Evolutionary conservation across 2,797 vertebrate species (phyloP), one percentile per base, ranked within the genome.

Genomic region (Hippoglossus hippoglossus): DNA sequence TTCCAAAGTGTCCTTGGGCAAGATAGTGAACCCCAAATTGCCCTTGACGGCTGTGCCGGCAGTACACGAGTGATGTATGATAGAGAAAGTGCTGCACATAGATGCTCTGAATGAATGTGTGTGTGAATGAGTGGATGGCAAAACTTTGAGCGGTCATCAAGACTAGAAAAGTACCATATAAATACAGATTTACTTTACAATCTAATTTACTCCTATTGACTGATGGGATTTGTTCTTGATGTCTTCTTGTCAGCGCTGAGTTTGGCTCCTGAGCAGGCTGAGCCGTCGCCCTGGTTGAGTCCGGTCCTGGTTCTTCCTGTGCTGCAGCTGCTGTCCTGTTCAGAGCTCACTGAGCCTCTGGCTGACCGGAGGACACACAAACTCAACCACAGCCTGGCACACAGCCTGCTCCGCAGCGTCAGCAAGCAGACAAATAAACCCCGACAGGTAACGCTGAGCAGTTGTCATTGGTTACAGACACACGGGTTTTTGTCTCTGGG

Each of bases 271-370:
- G 84, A 93, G 36, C 88, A 94, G 61, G 63, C 63, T 0, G 87
- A 86, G 70, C 87, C 63, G 18, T 67, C 87, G 0, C 93, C 94
- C 6, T 89, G 89, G 76, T 84, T 92, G 12, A 92, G 94, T 26
- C 89, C 90, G 0, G 71, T 95, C 67, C 87, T 99, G 67, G 87
- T 97, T 71, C 95, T 97, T 76, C 97, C 97, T 0, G 77, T 96
- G 26, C 93, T 99, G 39, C 97, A 98, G 90, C 95, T 98, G 11
- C 83, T 97, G 12, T 95, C 96, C 75, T 96, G 95, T 47, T 70
- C 93, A 1, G n/a, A 90, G 12, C 85, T 96, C 75, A 95, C 95
- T 34, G 96, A 96, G 70, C 93, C 95, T 2, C 77, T 96, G 10
- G 88, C 90, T 0, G 87, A 93, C 31, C 86, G 76, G 6, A 90